Percentiles rank a stretch among this genome's conserved stretches.
phyloP scores from a whole-genome alignment of 92 coral and sea anemone genomes.

The Chrysogorgia sp. region DNA sequence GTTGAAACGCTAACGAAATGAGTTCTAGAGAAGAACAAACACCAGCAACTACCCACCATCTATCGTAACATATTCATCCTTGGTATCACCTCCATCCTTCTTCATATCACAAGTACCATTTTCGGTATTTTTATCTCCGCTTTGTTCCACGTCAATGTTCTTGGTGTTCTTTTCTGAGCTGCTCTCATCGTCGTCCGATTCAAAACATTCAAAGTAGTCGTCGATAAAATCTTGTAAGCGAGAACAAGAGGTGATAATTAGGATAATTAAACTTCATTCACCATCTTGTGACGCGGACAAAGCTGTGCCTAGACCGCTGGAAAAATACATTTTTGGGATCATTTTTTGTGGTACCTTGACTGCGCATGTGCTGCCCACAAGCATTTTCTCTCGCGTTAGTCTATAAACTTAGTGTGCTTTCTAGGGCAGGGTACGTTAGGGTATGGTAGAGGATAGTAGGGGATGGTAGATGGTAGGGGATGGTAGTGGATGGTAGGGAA shows the following conservation, averaged over 20 bases:
- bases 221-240: conserved; percentile 17
- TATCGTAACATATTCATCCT: conserved; percentile 4
- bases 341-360: too few species aligned
- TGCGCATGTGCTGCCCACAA: too few species aligned
- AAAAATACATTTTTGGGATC: too few species aligned
- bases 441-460: too few species aligned
- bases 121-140: neutral
- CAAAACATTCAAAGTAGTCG: conserved; percentile 27
- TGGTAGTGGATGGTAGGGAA: too few species aligned
- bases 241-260: neutral
- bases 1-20: neutral
- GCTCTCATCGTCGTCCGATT: conserved; percentile 32
- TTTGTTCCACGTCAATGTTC: conserved; percentile 7
- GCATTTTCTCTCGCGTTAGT: too few species aligned
- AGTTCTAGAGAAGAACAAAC: neutral
- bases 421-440: too few species aligned
- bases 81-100: conserved; percentile 17
- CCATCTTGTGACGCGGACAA: too few species aligned
- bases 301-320: too few species aligned
- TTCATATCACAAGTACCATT: neutral
- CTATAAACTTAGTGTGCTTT: too few species aligned
- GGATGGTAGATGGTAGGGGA: too few species aligned
- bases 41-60: neutral
- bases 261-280: neutral
- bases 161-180: conserved; percentile 19